These are phyloP conservation scores for Echinometra lucunter DNA, from an alignment of 53 echinoderm and acorn worm species.

Conservation along the genomic window DNA sequence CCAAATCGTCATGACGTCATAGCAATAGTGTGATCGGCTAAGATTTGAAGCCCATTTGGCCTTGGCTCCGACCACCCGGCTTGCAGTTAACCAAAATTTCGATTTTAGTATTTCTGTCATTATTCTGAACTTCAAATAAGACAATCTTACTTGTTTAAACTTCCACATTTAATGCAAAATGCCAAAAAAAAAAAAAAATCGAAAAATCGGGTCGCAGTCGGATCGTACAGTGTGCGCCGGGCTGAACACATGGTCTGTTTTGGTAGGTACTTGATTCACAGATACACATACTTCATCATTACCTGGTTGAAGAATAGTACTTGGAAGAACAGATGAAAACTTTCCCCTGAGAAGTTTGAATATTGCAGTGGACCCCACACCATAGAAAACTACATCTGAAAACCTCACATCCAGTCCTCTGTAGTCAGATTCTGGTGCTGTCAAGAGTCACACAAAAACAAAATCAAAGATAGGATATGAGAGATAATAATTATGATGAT, in stretches of 20 bases:
- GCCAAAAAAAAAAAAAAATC: no score
- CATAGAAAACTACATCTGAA: slow-evolving; percentile 53
- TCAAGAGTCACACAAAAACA: neutral
- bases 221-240: no score
- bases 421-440: neutral
- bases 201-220: no score
- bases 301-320: slow-evolving; percentile 89
- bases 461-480: neutral
- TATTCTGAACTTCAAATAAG: no score
- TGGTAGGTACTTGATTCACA: neutral
- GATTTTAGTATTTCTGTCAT: no score
- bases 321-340: slow-evolving; percentile 86
- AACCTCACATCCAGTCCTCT: slow-evolving; percentile 31
- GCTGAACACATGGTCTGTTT: neutral
- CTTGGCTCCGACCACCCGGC: no score
- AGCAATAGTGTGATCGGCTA: no score
- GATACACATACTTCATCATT: neutral
- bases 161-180: no score
- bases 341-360: slow-evolving; percentile 76
- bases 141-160: no score
- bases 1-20: no score
- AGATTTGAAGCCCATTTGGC: no score
- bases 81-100: no score
- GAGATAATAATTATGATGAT: neutral
- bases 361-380: slow-evolving; percentile 19